Conservation (phyloP, 2,113 vertebrate genomes). For the Anas platyrhynchos region DNA sequence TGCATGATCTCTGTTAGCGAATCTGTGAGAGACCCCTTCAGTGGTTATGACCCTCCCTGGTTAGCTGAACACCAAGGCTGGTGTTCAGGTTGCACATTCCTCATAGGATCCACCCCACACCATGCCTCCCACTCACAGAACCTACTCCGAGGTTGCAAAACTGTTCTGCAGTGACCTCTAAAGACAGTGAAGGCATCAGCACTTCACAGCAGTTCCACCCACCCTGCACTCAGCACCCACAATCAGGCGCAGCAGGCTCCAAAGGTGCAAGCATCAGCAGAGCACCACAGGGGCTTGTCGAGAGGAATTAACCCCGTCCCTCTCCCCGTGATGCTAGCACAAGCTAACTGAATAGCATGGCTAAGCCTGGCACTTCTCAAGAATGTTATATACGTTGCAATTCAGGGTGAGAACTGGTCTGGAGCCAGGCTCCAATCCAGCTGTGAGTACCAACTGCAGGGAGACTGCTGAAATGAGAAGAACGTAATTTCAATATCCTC, state of each 20-base stretch:
- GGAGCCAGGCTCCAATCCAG: neutral
- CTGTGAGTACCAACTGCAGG: neutral
- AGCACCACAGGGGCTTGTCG: neutral
- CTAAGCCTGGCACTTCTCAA: neutral
- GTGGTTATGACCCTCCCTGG: neutral
- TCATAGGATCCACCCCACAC: neutral
- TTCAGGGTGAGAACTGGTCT: neutral
- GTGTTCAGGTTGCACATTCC: neutral
- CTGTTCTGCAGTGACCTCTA: neutral
- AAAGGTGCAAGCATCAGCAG: neutral
- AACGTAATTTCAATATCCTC: conserved; percentile 31
- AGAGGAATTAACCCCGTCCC: neutral
- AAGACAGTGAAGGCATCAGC: neutral
- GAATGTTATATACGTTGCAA: neutral
- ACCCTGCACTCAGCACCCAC: neutral
- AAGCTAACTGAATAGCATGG: neutral
- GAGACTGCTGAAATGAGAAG: conserved; percentile 26
- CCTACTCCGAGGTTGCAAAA: neutral
- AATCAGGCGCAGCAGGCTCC: accelerated
- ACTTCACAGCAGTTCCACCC: neutral
- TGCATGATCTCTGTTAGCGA: neutral
- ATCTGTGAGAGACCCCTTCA: neutral
- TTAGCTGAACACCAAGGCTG: neutral
- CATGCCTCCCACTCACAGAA: neutral
- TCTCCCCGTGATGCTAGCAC: neutral